These are phyloP conservation scores for Aphrophora alni DNA, from an alignment of 2,888 invertebrate species.

Conservation along the genomic window DNA sequence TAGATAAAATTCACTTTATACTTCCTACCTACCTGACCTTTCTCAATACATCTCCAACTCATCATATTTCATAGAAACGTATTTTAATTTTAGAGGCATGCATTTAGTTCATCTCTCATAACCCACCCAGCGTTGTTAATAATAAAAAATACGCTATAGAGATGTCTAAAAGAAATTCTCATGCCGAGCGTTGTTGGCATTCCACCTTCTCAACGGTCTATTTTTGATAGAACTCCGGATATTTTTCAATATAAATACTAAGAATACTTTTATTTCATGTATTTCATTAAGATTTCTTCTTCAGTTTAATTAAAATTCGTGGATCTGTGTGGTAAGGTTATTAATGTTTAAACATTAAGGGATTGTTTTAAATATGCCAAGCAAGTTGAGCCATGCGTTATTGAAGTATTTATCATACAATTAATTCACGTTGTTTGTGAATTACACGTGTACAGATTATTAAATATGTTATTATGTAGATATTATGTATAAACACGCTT, in stretches of 20 bases:
- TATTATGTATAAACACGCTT: no score
- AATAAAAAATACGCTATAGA: not conserved
- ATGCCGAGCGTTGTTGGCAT: not conserved
- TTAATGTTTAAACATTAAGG: no score
- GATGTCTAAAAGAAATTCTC: not conserved
- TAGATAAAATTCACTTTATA: no score
- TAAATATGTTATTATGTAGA: no score
- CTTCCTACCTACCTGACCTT: no score
- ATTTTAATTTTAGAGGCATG: not conserved
- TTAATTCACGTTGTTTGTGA: no score
- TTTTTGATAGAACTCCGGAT: slow-evolving; percentile 2
- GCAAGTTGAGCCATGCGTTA: no score
- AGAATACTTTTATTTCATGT: not conserved
- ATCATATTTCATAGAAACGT: not conserved
- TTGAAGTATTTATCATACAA: no score
- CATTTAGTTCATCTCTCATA: not conserved
- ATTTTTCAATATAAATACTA: slow-evolving; percentile 9
- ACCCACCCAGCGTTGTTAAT: not conserved
- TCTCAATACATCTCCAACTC: no score
- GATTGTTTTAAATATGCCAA: no score
- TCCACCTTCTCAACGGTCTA: not conserved
- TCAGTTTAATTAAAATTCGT: not conserved
- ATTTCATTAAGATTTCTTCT: not conserved
- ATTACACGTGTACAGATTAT: no score
- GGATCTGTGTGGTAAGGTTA: not conserved